A percentile compares a stretch with the other conserved stretches of the same genome.
These are phyloP conservation scores for Saccostrea echinata DNA, from an alignment of 1,140 invertebrate genomes.

Conservation along the genomic window DNA sequence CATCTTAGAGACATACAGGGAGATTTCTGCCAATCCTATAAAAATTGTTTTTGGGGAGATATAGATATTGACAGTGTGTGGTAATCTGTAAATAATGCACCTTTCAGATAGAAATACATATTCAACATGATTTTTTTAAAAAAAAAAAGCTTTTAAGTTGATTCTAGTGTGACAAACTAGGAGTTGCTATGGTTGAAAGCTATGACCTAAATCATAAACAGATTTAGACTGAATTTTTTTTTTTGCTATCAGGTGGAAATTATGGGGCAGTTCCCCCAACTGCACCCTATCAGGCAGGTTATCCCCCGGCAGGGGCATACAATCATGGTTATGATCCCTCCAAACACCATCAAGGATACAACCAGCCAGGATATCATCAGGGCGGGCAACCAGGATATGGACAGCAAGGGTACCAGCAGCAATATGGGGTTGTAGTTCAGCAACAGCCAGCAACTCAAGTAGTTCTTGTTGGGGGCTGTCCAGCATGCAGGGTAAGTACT, in stretches of 20 bases:
- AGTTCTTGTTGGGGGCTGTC: slow-evolving; percentile 89
- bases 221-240: neutral
- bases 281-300: slow-evolving; percentile 18
- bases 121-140: too few species aligned
- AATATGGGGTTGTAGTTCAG: slow-evolving; percentile 63
- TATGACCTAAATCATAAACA: too few species aligned
- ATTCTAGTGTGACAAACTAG: too few species aligned
- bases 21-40: too few species aligned
- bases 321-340: slow-evolving; percentile 18
- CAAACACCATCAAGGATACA: slow-evolving; percentile 17
- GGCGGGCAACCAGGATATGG: slow-evolving; percentile 39
- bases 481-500: slow-evolving; percentile 86
- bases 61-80: too few species aligned
- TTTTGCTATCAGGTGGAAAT: slow-evolving; percentile 43
- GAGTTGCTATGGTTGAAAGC: too few species aligned
- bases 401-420: slow-evolving; percentile 61
- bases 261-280: slow-evolving; percentile 56
- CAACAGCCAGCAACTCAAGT: slow-evolving; percentile 82
- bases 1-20: too few species aligned
- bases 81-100: too few species aligned
- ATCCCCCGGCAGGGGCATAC: slow-evolving; percentile 55
- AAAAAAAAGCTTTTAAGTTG: too few species aligned
- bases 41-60: too few species aligned
- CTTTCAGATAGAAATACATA: too few species aligned
- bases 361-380: slow-evolving; percentile 49